These are phyloP conservation scores for Psittacula echo DNA, from an alignment of 2,797 vertebrate genomes.

Conservation along the genomic window DNA sequence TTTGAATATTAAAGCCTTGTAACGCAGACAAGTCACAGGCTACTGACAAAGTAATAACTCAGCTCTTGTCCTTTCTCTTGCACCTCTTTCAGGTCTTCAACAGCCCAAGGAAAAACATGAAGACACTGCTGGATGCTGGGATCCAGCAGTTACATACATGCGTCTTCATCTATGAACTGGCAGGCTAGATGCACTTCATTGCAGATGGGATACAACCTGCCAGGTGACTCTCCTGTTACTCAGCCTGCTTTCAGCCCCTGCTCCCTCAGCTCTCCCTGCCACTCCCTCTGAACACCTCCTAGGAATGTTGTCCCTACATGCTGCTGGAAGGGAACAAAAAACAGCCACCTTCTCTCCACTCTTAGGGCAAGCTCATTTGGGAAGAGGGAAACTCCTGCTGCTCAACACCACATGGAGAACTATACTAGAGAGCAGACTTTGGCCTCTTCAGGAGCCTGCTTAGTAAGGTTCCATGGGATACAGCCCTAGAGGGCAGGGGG, in stretches of 20 bases:
- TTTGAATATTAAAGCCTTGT: not conserved
- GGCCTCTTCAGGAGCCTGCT: no score
- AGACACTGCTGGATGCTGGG: not conserved
- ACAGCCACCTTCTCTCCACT: not conserved
- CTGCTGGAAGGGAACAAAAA: slow-evolving; percentile 1
- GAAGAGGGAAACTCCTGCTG: not conserved
- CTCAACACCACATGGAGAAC: not conserved
- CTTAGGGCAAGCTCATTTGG: not conserved
- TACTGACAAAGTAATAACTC: not conserved
- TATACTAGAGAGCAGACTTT: not conserved
- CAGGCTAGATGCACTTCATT: not conserved
- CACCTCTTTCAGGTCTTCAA: not conserved
- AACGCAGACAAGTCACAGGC: not conserved
- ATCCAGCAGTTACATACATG: not conserved
- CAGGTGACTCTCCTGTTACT: slow-evolving; percentile 49
- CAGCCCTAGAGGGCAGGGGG: no score
- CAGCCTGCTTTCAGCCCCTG: slow-evolving; percentile 3
- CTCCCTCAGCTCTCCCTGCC: slow-evolving; percentile 19
- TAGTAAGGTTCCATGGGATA: no score
- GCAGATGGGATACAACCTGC: slow-evolving; percentile 5
- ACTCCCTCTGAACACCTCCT: slow-evolving; percentile 55
- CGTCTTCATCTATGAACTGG: not conserved
- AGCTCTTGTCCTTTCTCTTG: not conserved
- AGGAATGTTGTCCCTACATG: slow-evolving; percentile 58
- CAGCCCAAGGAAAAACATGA: not conserved